A percentile compares a stretch with the other conserved stretches of the same genome.
phyloP scores from a whole-genome alignment of 1,140 invertebrate species.

The Chironomus striatipennis region DNA sequence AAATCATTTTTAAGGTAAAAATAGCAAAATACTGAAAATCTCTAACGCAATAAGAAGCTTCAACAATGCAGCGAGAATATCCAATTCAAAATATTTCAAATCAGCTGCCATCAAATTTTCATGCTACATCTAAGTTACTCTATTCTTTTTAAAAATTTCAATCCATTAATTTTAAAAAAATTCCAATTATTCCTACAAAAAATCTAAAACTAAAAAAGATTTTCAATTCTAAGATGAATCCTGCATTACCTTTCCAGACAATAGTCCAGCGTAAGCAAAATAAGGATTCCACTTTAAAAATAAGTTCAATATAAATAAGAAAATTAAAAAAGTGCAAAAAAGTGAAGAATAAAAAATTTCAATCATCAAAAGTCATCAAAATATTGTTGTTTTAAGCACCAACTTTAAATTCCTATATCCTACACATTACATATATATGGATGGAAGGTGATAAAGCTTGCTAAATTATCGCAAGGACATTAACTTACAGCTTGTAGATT shows the following conservation, averaged over 20 bases:
- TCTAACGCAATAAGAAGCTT: too few species aligned
- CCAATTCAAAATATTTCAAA: too few species aligned
- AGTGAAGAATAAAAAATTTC: background rate
- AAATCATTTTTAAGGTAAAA: too few species aligned
- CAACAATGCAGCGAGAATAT: too few species aligned
- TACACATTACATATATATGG: too few species aligned
- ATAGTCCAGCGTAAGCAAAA: constrained; percentile 42
- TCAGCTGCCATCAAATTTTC: too few species aligned
- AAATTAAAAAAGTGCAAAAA: background rate
- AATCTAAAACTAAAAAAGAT: background rate
- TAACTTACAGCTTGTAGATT: constrained; percentile 47
- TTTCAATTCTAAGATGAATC: background rate
- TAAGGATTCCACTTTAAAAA: constrained; percentile 41
- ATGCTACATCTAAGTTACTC: too few species aligned
- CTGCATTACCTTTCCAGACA: constrained; percentile 36
- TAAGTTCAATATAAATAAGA: background rate
- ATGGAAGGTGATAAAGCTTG: too few species aligned
- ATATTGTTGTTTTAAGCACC: background rate
- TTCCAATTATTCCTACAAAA: background rate
- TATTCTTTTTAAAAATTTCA: background rate
- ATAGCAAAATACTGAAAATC: too few species aligned
- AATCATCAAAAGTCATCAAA: constrained; percentile 12
- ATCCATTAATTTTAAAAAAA: background rate
- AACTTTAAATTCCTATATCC: background rate
- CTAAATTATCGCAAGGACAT: background rate